Evolutionary conservation across 2,113 vertebrate genomes (phyloP).

Genomic region (Narcine bancroftii): DNA sequence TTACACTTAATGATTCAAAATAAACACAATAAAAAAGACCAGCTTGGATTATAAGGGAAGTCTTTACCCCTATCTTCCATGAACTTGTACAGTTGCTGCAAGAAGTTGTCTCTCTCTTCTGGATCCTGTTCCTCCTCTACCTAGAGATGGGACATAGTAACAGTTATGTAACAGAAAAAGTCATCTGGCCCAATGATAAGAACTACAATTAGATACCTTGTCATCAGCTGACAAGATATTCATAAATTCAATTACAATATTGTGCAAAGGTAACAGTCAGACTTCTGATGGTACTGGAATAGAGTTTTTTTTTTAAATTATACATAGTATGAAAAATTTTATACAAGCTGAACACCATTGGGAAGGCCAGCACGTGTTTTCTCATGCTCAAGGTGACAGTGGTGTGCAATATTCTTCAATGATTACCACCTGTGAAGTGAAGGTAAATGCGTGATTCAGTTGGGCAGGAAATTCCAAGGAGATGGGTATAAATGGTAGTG

Average conservation of each 20-base stretch:
- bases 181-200: background rate
- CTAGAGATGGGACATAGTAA: slow-evolving; percentile 55
- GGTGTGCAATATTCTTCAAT: no score
- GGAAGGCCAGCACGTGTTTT: no score
- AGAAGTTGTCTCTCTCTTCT: slow-evolving; percentile 91
- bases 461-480: no score
- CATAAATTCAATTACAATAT: background rate
- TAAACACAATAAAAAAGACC: background rate
- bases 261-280: background rate
- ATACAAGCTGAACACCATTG: no score
- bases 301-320: background rate
- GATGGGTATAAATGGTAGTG: no score
- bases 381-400: no score
- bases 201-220: background rate
- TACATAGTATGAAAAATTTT: no score
- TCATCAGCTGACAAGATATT: background rate
- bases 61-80: slow-evolving; percentile 95
- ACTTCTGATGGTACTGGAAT: background rate
- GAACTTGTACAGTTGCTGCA: slow-evolving; percentile 99
- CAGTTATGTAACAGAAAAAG: background rate
- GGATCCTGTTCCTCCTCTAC: slow-evolving; percentile 91
- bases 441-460: no score
- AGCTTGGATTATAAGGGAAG: background rate
- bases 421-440: no score
- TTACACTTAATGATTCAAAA: background rate